Evolutionary conservation across 2,113 vertebrate species (phyloP).

Genomic region (Gasterosteus aculeatus): DNA sequence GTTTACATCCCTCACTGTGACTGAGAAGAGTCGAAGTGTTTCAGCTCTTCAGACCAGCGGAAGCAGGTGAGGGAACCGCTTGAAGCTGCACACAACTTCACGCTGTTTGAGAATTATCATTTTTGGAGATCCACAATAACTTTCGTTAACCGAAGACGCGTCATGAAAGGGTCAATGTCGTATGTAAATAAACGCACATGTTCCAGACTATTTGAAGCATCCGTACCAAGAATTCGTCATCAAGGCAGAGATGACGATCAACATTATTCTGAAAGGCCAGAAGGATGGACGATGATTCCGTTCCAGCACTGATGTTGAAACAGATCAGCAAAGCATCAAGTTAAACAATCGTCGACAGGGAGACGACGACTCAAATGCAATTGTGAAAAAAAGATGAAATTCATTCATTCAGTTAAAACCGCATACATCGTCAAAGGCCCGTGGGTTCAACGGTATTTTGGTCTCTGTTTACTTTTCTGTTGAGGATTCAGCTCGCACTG

Average conservation of each 20-base stretch:
- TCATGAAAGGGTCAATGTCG: no score
- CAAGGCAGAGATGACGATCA: not conserved
- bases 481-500: not conserved
- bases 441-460: not conserved
- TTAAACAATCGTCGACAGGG: not conserved
- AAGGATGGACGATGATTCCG: not conserved
- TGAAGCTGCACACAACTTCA: no score
- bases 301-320: not conserved
- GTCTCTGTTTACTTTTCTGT: not conserved
- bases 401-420: not conserved
- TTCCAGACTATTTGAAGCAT: not conserved
- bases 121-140: no score
- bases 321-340: not conserved
- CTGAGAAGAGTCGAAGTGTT: not conserved
- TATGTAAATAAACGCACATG: no score
- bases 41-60: not conserved
- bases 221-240: not conserved
- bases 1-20: not conserved
- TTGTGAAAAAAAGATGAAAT: not conserved
- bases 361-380: not conserved
- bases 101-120: no score
- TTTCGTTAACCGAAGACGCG: no score
- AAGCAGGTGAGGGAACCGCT: not conserved
- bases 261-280: not conserved
- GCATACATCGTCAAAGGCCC: not conserved